phyloP scores from a whole-genome alignment of 2,888 invertebrate genomes.

The Rapana venosa region DNA sequence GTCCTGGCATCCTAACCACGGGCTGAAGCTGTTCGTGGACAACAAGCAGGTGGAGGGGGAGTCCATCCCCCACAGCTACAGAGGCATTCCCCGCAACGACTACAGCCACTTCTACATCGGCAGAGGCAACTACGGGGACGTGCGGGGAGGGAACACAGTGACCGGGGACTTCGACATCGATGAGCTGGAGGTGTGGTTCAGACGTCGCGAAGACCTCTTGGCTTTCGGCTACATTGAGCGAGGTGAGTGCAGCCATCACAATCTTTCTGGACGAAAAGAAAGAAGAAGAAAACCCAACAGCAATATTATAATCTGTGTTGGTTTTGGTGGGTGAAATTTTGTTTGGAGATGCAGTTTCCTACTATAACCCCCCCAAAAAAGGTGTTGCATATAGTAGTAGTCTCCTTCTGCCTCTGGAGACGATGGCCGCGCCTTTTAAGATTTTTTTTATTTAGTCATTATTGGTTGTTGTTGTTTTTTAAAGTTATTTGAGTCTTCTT shows the following conservation, averaged over 20 bases:
- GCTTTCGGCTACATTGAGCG: conserved; percentile 70
- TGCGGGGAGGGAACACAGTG: conserved; percentile 54
- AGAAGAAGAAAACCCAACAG: no score
- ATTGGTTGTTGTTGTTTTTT: no score
- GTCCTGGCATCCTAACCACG: conserved; percentile 71
- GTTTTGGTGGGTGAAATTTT: no score
- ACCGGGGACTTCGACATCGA: conserved; percentile 67
- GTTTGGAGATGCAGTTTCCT: no score
- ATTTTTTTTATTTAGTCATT: no score
- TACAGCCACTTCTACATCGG: conserved; percentile 63
- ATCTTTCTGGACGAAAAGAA: no score
- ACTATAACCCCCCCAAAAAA: no score
- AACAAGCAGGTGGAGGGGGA: conserved; percentile 56
- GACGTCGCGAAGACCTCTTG: conserved; percentile 64
- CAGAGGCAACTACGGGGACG: conserved; percentile 65
- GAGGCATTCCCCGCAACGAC: background rate
- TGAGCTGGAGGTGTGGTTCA: conserved; percentile 73
- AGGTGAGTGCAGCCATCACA: conserved; percentile 68
- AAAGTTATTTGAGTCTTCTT: no score
- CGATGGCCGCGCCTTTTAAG: no score
- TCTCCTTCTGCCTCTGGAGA: no score
- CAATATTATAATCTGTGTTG: no score
- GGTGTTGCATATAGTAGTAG: no score
- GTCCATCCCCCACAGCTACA: conserved; percentile 2
- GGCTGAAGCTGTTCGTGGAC: conserved; percentile 67